Evolutionary conservation across 1,140 invertebrate genomes (phyloP).

Genomic region (Drosophila orena): DNA sequence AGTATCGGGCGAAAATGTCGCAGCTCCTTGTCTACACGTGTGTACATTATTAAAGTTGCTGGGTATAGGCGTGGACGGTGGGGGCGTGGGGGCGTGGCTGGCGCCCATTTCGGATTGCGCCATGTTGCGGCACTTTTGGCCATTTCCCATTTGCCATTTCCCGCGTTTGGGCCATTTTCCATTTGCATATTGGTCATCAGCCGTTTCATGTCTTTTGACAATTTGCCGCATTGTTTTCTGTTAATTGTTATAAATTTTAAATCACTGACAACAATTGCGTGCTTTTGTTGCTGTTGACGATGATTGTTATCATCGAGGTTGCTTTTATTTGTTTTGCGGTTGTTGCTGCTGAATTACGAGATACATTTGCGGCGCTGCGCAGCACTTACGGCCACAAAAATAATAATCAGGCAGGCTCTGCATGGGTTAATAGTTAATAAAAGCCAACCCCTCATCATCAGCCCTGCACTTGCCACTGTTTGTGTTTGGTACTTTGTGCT

Average conservation of each 20-base stretch:
- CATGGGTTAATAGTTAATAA: conserved; percentile 3
- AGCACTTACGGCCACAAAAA: conserved; percentile 39
- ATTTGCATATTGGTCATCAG: conserved; percentile 56
- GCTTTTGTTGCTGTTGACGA: conserved; percentile 20
- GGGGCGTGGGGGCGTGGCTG: conserved; percentile 5
- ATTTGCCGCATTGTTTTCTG: conserved; percentile 73
- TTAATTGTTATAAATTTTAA: conserved; percentile 78
- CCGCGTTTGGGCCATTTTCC: conserved; percentile 26
- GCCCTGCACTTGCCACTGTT: conserved; percentile 1
- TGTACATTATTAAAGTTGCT: conserved; percentile 11
- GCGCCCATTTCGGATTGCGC: conserved; percentile 43
- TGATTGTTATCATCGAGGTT: conserved; percentile 21
- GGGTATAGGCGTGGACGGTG: background rate
- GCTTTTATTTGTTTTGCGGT: conserved; percentile 33
- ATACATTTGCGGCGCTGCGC: conserved; percentile 31
- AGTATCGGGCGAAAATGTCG: background rate
- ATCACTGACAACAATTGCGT: conserved; percentile 64
- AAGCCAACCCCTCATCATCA: background rate
- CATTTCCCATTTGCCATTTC: conserved; percentile 8
- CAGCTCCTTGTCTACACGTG: background rate
- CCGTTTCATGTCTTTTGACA: conserved; percentile 71
- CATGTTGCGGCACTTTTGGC: conserved; percentile 36
- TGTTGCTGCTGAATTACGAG: conserved; percentile 44
- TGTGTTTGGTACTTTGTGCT: background rate
- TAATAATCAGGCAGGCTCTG: conserved; percentile 26